Base-by-base conservation (phyloP, 2,888 invertebrate species). In the Caenorhabditis angaria region DNA sequence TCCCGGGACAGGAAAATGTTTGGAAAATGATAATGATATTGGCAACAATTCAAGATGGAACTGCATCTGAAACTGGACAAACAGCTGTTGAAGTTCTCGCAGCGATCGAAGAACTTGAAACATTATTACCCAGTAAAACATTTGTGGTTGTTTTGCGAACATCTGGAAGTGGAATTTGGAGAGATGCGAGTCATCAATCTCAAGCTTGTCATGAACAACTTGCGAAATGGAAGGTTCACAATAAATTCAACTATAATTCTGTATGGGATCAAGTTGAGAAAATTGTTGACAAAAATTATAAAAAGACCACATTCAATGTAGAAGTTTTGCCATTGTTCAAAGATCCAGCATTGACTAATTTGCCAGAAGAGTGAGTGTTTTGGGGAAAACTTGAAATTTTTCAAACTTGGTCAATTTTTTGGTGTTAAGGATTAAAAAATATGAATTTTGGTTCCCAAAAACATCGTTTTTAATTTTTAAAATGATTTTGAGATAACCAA, bases 211-310 rank as follows among this genome's bases (percentile, higher is more conserved):
- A 63, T 3, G 68, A 62, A 8, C 75, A 78, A 55, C 62, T 82
- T 20, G 65, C 75, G 51, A 61, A 73, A 48, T 82, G 80, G 80
- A 80, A 82, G 57, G 75, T 64, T 2, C 77, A 78, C 62, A 72
- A 74, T 22, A 75, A 80, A 24, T 77, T 70, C 64, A 82, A 82
- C 53, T 70, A 69, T 41, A 76, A 82, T 29, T 74, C 76, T 0
- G 78, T 82, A 14, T 82, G 81, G 81, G 78, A 80, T 56, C 81
- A 81, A 63, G 81, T 81, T 1, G 77, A 80, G 22, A 64, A 68
- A 25, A 82, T 82, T 29, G 80, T 78, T 20, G 63, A 78, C 57
- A 76, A 78, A 55, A 82, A 82, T 63, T 82, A 78, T 25, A 69
- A 67, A 24, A 74, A 71, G 29, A 62, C 72, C 1, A 67, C 74